phyloP scores from a whole-genome alignment of 2,113 vertebrate species.

The Sus scrofa region DNA sequence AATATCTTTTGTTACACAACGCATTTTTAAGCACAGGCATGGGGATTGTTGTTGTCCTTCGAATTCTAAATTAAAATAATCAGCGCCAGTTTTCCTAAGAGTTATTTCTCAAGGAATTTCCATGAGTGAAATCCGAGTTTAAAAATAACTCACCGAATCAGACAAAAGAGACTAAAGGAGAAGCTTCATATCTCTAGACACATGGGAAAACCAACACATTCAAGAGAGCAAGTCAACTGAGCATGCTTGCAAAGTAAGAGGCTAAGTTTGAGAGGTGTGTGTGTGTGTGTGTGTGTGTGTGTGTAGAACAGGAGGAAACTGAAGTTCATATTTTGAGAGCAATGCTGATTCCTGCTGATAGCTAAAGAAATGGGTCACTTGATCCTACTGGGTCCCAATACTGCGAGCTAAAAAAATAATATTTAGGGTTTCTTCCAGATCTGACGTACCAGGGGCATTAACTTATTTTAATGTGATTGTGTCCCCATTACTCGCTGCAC shows the following conservation, averaged over 20 bases:
- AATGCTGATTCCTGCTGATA: no score
- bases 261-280: background rate
- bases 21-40: background rate
- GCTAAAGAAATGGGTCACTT: background rate
- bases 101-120: constrained; percentile 64
- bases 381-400: background rate
- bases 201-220: background rate
- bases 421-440: background rate
- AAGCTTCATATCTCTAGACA: background rate
- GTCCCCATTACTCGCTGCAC: background rate
- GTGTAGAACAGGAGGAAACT: background rate
- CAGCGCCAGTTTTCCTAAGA: background rate
- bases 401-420: background rate
- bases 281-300: background rate
- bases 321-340: background rate
- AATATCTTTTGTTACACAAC: background rate
- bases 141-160: constrained; percentile 52
- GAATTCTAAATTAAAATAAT: constrained; percentile 57
- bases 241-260: background rate
- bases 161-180: background rate
- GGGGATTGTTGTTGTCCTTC: background rate
- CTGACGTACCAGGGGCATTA: background rate
- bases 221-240: background rate
- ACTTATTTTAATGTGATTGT: background rate
- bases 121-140: constrained; percentile 38